A percentile compares a stretch with the other conserved stretches of the same genome.
Evolutionary conservation across 2,797 vertebrate species (phyloP).

Genomic region (Anas acuta): DNA sequence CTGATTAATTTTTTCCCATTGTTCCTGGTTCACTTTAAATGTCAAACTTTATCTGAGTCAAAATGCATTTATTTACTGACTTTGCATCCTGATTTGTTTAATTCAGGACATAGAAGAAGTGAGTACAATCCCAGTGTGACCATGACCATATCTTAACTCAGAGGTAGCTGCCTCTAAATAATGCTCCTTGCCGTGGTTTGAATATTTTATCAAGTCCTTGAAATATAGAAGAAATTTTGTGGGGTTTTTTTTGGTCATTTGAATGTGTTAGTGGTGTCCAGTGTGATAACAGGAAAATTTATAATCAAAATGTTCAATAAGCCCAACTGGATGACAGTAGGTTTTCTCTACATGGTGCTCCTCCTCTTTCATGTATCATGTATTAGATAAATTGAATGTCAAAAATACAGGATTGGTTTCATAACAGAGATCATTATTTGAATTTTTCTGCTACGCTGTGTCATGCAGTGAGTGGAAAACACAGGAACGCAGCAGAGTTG

Average conservation of each 20-base stretch:
- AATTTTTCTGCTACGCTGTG: background rate
- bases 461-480: accelerated
- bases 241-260: background rate
- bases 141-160: accelerated
- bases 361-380: background rate
- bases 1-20: background rate
- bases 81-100: background rate
- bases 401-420: background rate
- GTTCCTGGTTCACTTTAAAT: background rate
- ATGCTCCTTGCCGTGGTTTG: background rate
- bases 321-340: background rate
- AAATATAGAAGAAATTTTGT: background rate
- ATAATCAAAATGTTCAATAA: background rate
- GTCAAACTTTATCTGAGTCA: background rate
- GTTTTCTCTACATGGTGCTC: accelerated
- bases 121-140: background rate
- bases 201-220: background rate
- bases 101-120: background rate
- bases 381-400: background rate
- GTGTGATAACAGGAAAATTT: background rate
- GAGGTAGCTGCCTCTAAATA: background rate
- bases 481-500: background rate
- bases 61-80: background rate
- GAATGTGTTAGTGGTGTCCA: background rate
- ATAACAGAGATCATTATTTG: background rate